Base-by-base conservation (phyloP, 2,113 vertebrate genomes). In the Channa maculata region DNA sequence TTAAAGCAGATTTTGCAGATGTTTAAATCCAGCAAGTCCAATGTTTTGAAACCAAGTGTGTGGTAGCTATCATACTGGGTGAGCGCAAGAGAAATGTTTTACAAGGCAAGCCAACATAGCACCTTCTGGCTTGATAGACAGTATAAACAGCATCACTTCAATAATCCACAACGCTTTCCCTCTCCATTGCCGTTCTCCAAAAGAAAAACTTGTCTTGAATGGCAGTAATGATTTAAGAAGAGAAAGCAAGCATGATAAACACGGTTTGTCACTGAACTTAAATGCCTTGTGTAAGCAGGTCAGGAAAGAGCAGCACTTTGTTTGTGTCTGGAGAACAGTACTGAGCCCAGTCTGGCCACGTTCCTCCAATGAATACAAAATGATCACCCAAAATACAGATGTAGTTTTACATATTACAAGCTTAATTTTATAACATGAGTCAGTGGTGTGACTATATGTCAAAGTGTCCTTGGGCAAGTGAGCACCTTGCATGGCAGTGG, bases 91-190 rank as follows among this genome's bases (percentile, higher is more conserved):
- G 48, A 58, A 81, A 64, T 37, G 55, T 75, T 83, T 82, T 61
- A 63, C 60, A 57, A 69, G 84, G 70, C 59, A 65, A 74, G 72
- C 57, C 65, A 81, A 75, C 62, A 72, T 52, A 79, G 78, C 71
- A 69, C 2, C 57, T 49, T 39, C 51, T 41, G 70, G 60, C 75
- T 67, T 38, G 48, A 77, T 57, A 78, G 82, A 89, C 71, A 75
- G 52, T 83, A 83, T 80, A 74, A 67, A 34, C 44, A 66, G 65
- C 59, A 59, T 74, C 52, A 50, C 65, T 85, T 86, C 50, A 80
- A 59, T 74, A 78, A 80, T 73, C 64, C 60, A 61, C 54, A 46
- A 45, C 46, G 36, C 64, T 73, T 49, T 80, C 48, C 43, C 6
- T 43, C 37, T 52, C 51, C 33, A 52, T 65, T 44, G 44, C 57